phyloP scores from a whole-genome alignment of 2,888 invertebrate species.

The Lithodes maja region DNA sequence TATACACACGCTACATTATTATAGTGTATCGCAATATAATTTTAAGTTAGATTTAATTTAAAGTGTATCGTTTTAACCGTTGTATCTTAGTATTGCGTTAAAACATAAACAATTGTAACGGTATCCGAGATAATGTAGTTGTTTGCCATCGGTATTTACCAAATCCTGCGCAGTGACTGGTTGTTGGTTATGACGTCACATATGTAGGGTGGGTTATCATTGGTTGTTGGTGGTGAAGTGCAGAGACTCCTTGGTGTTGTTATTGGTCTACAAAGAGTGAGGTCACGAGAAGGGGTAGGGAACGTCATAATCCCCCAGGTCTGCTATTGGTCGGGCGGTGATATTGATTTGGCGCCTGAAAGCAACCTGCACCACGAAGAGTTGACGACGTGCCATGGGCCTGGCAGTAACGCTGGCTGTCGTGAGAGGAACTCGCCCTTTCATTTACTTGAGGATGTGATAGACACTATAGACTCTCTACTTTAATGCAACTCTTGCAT shows the following conservation, averaged over 20 bases:
- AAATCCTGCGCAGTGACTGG: conserved; percentile 37
- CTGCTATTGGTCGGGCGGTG: conserved; percentile 44
- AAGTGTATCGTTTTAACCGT: too few relatives aligned
- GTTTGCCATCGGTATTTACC: conserved; percentile 46
- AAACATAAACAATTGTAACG: too few relatives aligned
- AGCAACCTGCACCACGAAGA: conserved; percentile 48
- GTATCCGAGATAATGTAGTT: background rate
- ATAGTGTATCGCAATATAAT: too few relatives aligned
- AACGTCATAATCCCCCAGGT: conserved; percentile 31
- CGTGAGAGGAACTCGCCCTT: conserved; percentile 63
- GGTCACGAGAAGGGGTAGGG: background rate
- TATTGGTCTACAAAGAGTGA: conserved; percentile 44
- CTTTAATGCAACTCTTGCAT: conserved; percentile 62
- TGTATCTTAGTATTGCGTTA: too few relatives aligned
- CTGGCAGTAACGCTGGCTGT: conserved; percentile 63
- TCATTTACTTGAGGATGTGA: conserved; percentile 65
- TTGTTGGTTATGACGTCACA: conserved; percentile 26
- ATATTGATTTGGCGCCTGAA: conserved; percentile 63
- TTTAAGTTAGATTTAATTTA: too few relatives aligned
- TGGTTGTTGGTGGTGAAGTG: conserved; percentile 17
- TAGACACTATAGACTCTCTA: conserved; percentile 49
- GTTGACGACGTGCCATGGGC: conserved; percentile 48
- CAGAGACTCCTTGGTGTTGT: background rate
- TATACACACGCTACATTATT: too few relatives aligned
- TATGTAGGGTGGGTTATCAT: background rate